These are phyloP conservation scores for Plusia festucae DNA, from an alignment of 2,888 invertebrate genomes.

Conservation along the genomic window DNA sequence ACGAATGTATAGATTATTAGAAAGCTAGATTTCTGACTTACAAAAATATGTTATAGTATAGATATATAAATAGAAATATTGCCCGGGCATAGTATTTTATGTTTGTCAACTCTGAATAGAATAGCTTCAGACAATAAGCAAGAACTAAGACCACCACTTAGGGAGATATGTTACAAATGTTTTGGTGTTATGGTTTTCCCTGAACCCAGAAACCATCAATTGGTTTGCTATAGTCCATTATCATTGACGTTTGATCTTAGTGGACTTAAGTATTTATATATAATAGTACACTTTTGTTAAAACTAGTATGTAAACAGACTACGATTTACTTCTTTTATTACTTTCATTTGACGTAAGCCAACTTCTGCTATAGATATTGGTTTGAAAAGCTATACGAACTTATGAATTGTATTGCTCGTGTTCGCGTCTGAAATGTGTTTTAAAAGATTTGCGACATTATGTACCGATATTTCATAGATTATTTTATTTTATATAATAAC, in stretches of 20 bases:
- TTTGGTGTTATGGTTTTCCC: too few relatives aligned
- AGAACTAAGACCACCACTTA: too few relatives aligned
- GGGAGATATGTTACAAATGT: too few relatives aligned
- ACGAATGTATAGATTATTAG: background rate
- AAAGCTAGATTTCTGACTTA: background rate
- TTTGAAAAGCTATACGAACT: background rate
- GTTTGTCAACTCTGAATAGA: conserved; percentile 6
- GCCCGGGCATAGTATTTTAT: background rate
- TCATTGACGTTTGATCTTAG: background rate
- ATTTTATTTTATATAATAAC: conserved; percentile 4
- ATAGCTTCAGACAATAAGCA: too few relatives aligned
- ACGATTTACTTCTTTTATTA: conserved; percentile 1
- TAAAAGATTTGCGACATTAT: conserved; percentile 10
- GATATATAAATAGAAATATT: background rate
- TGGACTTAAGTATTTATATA: conserved; percentile 10
- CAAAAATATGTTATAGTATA: background rate
- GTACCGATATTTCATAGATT: background rate
- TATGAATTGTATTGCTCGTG: background rate
- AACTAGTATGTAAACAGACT: conserved; percentile 4
- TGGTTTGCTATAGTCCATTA: background rate
- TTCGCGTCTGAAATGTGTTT: conserved; percentile 7
- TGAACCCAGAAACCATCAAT: too few relatives aligned
- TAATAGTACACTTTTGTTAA: conserved; percentile 1
- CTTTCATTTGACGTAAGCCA: conserved; percentile 1
- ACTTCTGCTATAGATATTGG: background rate